Conservation (phyloP, 2,888 invertebrate genomes). For the Operophtera brumata region DNA sequence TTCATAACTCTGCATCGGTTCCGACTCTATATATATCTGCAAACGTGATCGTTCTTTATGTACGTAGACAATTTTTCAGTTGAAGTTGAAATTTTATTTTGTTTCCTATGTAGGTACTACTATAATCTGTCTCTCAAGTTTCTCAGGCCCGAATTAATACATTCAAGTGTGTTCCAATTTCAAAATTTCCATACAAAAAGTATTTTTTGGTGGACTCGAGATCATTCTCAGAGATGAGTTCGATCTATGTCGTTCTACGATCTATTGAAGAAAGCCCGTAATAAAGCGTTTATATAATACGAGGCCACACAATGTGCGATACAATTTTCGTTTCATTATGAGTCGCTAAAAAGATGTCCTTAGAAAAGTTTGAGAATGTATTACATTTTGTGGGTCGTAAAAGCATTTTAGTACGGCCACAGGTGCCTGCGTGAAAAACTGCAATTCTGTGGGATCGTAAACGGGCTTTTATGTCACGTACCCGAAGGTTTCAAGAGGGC, state of each 20-base stretch:
- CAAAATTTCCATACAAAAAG: too few relatives aligned
- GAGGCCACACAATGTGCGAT: background rate
- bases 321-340: constrained; percentile 29
- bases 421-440: constrained; percentile 64
- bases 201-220: too few relatives aligned
- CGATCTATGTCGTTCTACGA: background rate
- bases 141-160: too few relatives aligned
- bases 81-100: constrained; percentile 21
- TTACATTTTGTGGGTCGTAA: constrained; percentile 60
- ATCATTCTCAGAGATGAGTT: too few relatives aligned
- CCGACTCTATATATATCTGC: constrained; percentile 39
- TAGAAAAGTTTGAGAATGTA: constrained; percentile 48
- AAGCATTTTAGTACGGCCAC: constrained; percentile 66
- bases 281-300: constrained; percentile 1
- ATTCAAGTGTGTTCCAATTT: too few relatives aligned
- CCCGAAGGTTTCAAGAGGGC: constrained; percentile 34
- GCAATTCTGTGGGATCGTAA: constrained; percentile 57
- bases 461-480: constrained; percentile 49
- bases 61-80: constrained; percentile 28
- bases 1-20: constrained; percentile 63
- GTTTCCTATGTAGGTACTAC: too few relatives aligned
- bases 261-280: background rate
- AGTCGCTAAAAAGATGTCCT: constrained; percentile 27
- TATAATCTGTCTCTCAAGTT: too few relatives aligned
- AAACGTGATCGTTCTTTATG: constrained; percentile 35